These are phyloP conservation scores for Drosophila kepulauana DNA, from an alignment of 1,140 invertebrate species.

Conservation along the genomic window DNA sequence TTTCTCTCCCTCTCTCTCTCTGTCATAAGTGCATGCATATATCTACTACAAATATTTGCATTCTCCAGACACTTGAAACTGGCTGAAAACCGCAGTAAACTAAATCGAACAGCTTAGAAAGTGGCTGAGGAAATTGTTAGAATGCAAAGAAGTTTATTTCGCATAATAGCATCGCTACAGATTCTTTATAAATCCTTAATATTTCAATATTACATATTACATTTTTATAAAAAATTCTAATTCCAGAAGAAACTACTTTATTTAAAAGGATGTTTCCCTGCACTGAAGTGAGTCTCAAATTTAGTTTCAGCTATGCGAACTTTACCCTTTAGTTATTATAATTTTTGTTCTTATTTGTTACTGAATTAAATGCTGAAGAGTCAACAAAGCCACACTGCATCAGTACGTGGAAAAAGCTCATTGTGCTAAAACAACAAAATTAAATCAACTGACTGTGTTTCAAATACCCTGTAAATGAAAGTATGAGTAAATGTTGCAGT, in stretches of 20 bases:
- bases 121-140: neutral
- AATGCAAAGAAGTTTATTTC: neutral
- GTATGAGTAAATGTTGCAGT: too few species aligned
- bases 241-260: too few species aligned
- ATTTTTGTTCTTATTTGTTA: conserved; percentile 9
- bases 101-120: conserved; percentile 1
- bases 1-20: neutral
- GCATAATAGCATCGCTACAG: too few species aligned
- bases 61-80: conserved; percentile 30
- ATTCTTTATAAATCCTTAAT: too few species aligned
- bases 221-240: neutral
- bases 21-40: conserved; percentile 25
- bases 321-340: neutral
- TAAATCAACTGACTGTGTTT: neutral
- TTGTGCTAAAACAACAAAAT: conserved; percentile 11
- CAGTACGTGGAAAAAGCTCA: conserved; percentile 10
- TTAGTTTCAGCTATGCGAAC: neutral
- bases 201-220: neutral
- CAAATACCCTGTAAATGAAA: conserved; percentile 21
- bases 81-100: conserved; percentile 1
- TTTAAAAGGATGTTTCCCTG: too few species aligned
- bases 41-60: conserved; percentile 24
- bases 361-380: neutral
- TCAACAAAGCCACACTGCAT: conserved; percentile 23
- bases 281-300: too few species aligned